Conservation (phyloP, 2,888 invertebrate species). For the Atethmia centrago region DNA sequence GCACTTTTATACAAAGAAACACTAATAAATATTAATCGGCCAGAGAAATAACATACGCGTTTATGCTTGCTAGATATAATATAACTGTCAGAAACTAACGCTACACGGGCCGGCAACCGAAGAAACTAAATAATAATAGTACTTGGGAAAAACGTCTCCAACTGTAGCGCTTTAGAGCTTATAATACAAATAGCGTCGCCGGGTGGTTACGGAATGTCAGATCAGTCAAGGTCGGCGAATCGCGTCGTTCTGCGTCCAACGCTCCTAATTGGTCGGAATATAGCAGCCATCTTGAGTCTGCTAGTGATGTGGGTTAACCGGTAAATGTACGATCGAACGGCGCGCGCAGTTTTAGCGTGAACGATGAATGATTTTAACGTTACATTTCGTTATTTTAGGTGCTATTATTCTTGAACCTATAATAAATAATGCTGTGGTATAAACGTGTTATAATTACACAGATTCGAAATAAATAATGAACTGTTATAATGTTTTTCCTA, state of each 20-base stretch:
- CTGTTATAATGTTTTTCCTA: too few relatives aligned
- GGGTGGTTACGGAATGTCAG: not conserved
- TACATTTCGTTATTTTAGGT: not conserved
- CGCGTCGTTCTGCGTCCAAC: not conserved
- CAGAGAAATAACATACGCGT: too few relatives aligned
- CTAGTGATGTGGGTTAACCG: conserved; percentile 9
- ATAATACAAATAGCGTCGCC: not conserved
- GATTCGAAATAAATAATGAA: not conserved
- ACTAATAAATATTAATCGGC: not conserved
- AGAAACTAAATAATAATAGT: not conserved
- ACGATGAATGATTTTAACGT: not conserved
- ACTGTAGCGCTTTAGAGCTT: accelerated
- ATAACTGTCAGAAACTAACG: not conserved
- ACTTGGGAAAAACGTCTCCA: not conserved
- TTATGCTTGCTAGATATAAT: not conserved
- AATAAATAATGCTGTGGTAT: not conserved
- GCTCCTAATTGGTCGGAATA: conserved; percentile 24
- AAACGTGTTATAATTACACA: not conserved
- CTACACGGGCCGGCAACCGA: not conserved
- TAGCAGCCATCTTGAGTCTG: conserved; percentile 19
- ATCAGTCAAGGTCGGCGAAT: not conserved
- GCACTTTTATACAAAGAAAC: not conserved
- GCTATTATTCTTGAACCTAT: not conserved
- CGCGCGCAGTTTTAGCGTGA: conserved; percentile 3
- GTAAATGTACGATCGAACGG: not conserved